Base-by-base conservation (phyloP, 1,140 invertebrate species). In the fruit fly (Drosophila melanogaster) region DNA sequence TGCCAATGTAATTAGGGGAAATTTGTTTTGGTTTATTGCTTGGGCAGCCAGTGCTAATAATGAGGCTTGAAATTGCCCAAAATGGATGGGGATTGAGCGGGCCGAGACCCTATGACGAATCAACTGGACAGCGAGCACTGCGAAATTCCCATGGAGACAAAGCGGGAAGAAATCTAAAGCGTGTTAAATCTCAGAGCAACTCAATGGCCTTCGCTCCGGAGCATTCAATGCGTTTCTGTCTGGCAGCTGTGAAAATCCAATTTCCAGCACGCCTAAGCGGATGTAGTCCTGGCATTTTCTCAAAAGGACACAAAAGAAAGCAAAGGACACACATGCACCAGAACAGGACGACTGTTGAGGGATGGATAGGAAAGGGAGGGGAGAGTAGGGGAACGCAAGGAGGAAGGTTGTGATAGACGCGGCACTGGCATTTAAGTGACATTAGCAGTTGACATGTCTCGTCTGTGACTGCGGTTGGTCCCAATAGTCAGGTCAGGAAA, bases 201-300 rank as follows among this genome's bases (percentile, higher is more conserved):
- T 76, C 77, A 67, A 79, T 79, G 54, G 53, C 49, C 44, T 57
- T 67, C 51, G 41, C 53, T 55, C 15, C 56, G 35, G 35, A 55
- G 26, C 41, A 69, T 70, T 70, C 41, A 70, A 70, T 69, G 41
- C 65, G 66, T 69, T 35, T 71, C 58, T 53, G 71, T 79, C 55
- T 86, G 79, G 64, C 79, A 87, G 79, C 84, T 87, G 84, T 84
- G 84, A 87, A 89, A 89, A 87, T 87, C 79, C 84, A 87, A 89
- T 87, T 86, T 87, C 43, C 57, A 70, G 67, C 37, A 56, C 67
- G 60, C 62, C 67, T 85, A 86, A 85, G 81, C 81, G 81, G 81
- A 85, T 85, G 81, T 81, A 60, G 67, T 75, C 78, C 60, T 64
- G 64, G 37, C 50, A 64, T 57, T 55, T 60, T 51, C 37, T 58